These are phyloP conservation scores for Sipha maydis DNA, from an alignment of 2,888 invertebrate species.

Conservation along the genomic window DNA sequence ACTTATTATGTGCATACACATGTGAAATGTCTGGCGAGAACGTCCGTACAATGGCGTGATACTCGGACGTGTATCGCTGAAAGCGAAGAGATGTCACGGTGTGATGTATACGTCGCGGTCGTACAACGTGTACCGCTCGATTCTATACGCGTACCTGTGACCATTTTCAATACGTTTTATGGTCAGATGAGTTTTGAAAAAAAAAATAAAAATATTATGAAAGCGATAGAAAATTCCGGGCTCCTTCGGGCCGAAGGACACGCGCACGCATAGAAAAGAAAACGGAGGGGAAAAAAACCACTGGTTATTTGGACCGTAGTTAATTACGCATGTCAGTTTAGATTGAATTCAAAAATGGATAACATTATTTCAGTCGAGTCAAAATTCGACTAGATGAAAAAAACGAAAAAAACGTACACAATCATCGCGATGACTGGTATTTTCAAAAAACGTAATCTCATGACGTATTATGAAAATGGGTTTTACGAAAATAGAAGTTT, in stretches of 20 bases:
- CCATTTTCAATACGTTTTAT: background rate
- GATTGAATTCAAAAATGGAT: constrained; percentile 7
- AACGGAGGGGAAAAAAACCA: background rate
- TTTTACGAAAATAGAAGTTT: constrained; percentile 17
- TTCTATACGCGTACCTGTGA: background rate
- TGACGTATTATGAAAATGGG: constrained; percentile 16
- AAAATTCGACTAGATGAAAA: constrained; percentile 13
- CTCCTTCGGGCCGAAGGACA: background rate
- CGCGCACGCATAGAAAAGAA: background rate
- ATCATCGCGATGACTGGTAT: constrained; percentile 40
- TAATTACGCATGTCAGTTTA: background rate
- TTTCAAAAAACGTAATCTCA: constrained; percentile 33
- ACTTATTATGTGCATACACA: background rate
- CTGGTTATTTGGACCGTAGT: constrained; percentile 10
- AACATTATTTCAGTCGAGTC: constrained; percentile 3
- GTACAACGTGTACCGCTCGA: background rate
- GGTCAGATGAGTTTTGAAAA: background rate
- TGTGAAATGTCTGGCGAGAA: background rate
- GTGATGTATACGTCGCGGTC: background rate
- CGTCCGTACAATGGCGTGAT: background rate
- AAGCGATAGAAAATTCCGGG: background rate
- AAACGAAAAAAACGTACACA: background rate
- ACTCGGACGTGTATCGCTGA: too few relatives aligned
- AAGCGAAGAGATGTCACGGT: background rate
- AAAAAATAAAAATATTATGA: background rate